These are phyloP conservation scores for Mormyrus lacerda DNA, from an alignment of 2,113 vertebrate genomes.

Conservation along the genomic window DNA sequence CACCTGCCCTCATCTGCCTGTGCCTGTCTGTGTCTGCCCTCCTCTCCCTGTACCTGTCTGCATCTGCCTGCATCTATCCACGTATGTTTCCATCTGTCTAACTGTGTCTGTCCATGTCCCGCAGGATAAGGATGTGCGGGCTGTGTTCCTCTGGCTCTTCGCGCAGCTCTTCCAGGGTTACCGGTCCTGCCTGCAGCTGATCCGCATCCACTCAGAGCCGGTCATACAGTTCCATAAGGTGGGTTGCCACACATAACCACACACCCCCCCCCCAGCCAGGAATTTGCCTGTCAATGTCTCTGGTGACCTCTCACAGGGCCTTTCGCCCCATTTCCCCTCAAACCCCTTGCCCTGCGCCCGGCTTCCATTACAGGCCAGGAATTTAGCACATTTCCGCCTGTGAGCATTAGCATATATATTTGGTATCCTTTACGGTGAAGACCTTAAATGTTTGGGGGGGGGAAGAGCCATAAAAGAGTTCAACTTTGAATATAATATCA, in stretches of 20 bases:
- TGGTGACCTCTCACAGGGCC: constrained; percentile 44
- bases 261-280: neutral
- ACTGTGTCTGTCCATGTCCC: constrained; percentile 29
- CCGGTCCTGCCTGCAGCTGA: constrained; percentile 93
- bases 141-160: constrained; percentile 93
- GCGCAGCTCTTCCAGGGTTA: constrained; percentile 98
- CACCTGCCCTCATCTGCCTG: no score
- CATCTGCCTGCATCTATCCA: neutral
- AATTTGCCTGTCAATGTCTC: constrained; percentile 30
- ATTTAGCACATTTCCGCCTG: constrained; percentile 31
- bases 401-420: neutral
- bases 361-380: constrained; percentile 54
- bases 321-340: neutral
- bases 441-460: neutral
- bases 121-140: constrained; percentile 94
- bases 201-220: constrained; percentile 92
- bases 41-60: neutral
- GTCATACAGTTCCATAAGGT: constrained; percentile 99
- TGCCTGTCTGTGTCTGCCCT: no score
- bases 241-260: constrained; percentile 28
- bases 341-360: constrained; percentile 43
- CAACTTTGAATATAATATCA: neutral
- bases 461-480: neutral
- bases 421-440: neutral
- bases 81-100: neutral